Percentiles rank a stretch among this genome's conserved stretches.
These are phyloP conservation scores for Ceratitis capitata DNA, from an alignment of 1,140 invertebrate species.

Conservation along the genomic window DNA sequence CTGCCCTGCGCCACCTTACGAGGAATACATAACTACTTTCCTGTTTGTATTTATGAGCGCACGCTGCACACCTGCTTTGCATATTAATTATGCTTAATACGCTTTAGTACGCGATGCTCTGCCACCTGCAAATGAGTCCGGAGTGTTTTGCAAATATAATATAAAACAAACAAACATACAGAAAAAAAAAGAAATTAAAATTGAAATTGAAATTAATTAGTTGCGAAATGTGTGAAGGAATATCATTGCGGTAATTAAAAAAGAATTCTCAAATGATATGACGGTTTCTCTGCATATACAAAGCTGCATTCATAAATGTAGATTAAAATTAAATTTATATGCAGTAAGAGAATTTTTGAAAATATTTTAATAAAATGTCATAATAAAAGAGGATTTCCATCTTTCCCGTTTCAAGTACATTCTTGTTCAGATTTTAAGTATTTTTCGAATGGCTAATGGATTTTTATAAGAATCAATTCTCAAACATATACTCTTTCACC, in stretches of 20 bases:
- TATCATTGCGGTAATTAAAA: background rate
- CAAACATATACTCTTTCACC: no score
- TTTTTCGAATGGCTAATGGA: no score
- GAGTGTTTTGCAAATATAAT: background rate
- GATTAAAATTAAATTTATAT: background rate
- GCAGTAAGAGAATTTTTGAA: background rate
- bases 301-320: background rate
- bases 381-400: no score
- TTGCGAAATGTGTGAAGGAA: background rate
- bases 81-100: slow-evolving; percentile 19
- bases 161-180: no score
- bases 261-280: no score
- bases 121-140: background rate
- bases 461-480: no score
- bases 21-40: background rate
- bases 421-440: no score
- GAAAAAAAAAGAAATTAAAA: no score
- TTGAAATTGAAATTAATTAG: slow-evolving; percentile 24
- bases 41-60: background rate
- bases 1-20: background rate
- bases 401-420: no score
- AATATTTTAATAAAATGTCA: no score
- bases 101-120: background rate
- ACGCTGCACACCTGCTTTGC: slow-evolving; percentile 3
- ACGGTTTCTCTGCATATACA: background rate